Base-by-base conservation (phyloP, 2,888 invertebrate species). In the Agrotis segetum region DNA sequence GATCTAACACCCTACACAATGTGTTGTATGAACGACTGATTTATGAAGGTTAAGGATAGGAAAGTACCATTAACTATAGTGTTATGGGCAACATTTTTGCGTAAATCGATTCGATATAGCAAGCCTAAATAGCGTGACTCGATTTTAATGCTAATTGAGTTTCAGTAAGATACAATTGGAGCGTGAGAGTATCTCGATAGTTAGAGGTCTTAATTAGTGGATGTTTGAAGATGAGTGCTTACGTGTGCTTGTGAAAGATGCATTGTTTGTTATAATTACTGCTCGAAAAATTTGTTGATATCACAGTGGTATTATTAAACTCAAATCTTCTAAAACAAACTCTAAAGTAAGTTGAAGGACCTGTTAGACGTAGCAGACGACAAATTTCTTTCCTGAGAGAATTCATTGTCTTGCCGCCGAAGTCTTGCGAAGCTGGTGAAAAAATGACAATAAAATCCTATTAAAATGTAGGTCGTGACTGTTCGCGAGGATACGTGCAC, bases 1-100 rank as follows among this genome's bases (percentile, higher is more conserved):
- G 84, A 90, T 91, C 92, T 91, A 91, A 91, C 90, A 91, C 92
- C 92, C 89, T 90, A 90, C 89, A 93, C 88, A 89, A 90, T 79
- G 71, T 62, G 67, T 85, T 68, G 79, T 88, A 85, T 82, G 84
- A 81, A 71, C 76, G 69, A 82, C 81, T 74, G 65, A 77, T 63
- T 86, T 89, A 95, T 93, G 94, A 95, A 95, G 95, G 95, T 95
- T 93, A 95, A 95, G 94, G 95, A 95, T 95, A 92, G 85, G 87
- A 92, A 91, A 91, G 87, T 84, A 83, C 88, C 79, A 79, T 74
- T 88, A 88, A 87, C 87, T 79, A 88, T 87, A 87, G 82, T 67
- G 67, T 77, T 85, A 85, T 85, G 71, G 82, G 79, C 77, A 84
- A 71, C 71, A 59, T 85, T 90, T 92, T 93, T 91, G 86, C 85